Conservation (phyloP, 2,113 vertebrate species). For the Puffinus mauretanicus region DNA sequence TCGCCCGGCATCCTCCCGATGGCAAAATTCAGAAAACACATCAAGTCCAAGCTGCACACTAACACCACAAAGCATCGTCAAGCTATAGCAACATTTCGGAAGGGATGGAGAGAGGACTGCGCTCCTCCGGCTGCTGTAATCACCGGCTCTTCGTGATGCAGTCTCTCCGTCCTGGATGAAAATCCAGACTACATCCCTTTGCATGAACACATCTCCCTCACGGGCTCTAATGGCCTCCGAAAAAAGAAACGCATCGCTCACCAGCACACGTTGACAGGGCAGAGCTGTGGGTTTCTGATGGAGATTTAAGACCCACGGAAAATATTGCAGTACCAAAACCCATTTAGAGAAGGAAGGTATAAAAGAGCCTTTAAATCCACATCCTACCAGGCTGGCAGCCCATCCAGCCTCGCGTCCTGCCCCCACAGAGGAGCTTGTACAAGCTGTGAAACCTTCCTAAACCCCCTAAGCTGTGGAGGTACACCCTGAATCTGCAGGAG, state of each 20-base stretch:
- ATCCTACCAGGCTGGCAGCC: background rate
- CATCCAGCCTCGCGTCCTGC: background rate
- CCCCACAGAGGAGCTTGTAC: slow-evolving; percentile 17
- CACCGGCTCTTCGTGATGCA: accelerated
- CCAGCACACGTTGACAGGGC: background rate
- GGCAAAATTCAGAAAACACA: background rate
- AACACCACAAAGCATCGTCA: background rate
- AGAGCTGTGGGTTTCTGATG: background rate
- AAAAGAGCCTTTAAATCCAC: slow-evolving; percentile 35
- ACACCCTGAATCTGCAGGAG: background rate
- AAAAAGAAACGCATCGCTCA: background rate
- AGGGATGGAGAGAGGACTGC: background rate
- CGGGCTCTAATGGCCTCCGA: background rate
- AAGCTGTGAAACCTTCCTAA: background rate
- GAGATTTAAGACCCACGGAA: slow-evolving; percentile 1
- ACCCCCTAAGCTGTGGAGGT: background rate
- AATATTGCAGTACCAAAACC: background rate
- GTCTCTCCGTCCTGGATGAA: background rate
- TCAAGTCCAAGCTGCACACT: background rate
- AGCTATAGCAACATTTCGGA: accelerated
- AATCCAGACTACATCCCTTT: background rate
- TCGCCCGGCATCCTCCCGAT: background rate
- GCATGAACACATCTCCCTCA: background rate
- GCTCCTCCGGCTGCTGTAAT: background rate
- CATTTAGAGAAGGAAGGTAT: background rate